phyloP scores from a whole-genome alignment of 2,888 invertebrate genomes.

The Apotomis turbidana region DNA sequence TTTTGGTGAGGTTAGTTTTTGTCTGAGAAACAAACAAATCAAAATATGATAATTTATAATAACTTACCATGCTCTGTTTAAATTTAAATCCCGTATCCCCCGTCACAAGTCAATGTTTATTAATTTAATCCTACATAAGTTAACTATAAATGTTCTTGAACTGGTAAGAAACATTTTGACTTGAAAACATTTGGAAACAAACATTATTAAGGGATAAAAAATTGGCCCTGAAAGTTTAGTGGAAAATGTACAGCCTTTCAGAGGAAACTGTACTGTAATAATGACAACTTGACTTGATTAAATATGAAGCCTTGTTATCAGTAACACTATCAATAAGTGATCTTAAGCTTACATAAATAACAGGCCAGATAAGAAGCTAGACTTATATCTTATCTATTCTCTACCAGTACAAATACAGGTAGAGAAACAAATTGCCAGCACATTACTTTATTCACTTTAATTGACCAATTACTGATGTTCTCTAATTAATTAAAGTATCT shows the following conservation, averaged over 20 bases:
- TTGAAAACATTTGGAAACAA: conserved; percentile 61
- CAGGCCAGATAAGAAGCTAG: conserved; percentile 72
- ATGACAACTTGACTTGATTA: conserved; percentile 60
- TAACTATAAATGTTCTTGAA: conserved; percentile 69
- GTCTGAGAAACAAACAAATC: conserved; percentile 86
- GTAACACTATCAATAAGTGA: conserved; percentile 72
- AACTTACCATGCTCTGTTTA: conserved; percentile 68
- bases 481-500: neutral
- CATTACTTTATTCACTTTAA: conserved; percentile 19
- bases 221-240: conserved; percentile 47
- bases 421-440: conserved; percentile 45
- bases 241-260: conserved; percentile 60
- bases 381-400: conserved; percentile 73
- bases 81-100: conserved; percentile 44
- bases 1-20: conserved; percentile 99
- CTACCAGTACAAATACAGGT: conserved; percentile 59
- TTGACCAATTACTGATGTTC: neutral
- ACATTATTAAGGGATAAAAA: conserved; percentile 63
- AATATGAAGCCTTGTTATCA: conserved; percentile 68
- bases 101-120: conserved; percentile 70
- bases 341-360: conserved; percentile 79
- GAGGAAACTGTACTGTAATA: conserved; percentile 64
- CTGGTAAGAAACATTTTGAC: conserved; percentile 69
- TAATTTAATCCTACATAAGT: conserved; percentile 61
- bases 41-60: conserved; percentile 46